Base-by-base conservation (phyloP, 1,140 invertebrate species). In the Bicyclus anynana region DNA sequence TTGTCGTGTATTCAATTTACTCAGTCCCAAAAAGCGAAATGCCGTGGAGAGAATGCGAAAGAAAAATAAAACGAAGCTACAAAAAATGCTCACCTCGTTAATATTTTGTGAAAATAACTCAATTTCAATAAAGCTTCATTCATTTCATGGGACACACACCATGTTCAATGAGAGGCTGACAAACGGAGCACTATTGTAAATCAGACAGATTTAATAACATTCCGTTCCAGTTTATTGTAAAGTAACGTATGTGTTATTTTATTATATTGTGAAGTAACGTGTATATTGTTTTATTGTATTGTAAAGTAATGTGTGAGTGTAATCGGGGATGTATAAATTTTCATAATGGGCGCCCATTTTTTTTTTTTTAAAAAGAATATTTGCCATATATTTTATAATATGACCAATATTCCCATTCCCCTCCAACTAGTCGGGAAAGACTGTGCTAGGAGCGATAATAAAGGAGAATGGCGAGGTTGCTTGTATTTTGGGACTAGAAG, bases 111-210 rank as follows among this genome's bases (percentile, higher is more conserved):
- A 52, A 47, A 52, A 59, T 59, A 52, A 59, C 46, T 53, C 33
- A 59, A 59, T 59, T 59, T 37, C 29, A 42, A 61, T 61, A 61
- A 54, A 51, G 49, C 49, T 52, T 16, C 44, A 46, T 35, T 51
- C 48, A 17, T 40, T 40, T 40, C 37, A 40, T 40, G 37, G 37
- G 13, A 13, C 21, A 5, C 9, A 44, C n/a, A 44, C 40, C 40
- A 9, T 21, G 2, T 44, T 5, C 40, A 33, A 3, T 33, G 27
- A 29, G 2, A 29, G 9, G 10, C 27, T 2, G 27, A 29, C 27
- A 29, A 29, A 4, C 14, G 1, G 37, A 40, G 5, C n/a, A 14
- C 14, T 40, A 40, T 14, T 40, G 14, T 40, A 40, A 40, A 40
- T 40, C 37, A 40, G 37, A 6, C 37, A 16, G 37, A 40, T 40